These are phyloP conservation scores for Menidia beryllina DNA, from an alignment of 2,113 vertebrate species.

Conservation along the genomic window DNA sequence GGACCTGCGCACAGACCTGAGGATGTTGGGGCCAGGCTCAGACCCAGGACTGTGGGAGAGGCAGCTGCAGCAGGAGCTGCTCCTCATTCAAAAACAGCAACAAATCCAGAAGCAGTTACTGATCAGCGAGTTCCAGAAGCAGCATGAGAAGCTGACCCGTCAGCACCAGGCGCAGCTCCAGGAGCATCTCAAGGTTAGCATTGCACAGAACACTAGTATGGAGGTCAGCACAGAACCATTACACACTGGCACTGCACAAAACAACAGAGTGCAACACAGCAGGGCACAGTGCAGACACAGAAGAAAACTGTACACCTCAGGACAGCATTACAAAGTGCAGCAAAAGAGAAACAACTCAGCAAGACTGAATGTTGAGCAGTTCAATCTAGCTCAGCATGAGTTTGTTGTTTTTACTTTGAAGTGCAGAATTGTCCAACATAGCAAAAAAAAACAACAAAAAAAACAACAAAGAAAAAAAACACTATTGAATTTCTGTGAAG, in stretches of 20 bases:
- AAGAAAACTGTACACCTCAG: conserved; percentile 47
- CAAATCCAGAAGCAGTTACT: conserved; percentile 98
- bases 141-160: conserved; percentile 96
- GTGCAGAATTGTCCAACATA: conserved; percentile 33
- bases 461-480: conserved; percentile 41
- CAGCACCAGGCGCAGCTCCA: conserved; percentile 98
- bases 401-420: conserved; percentile 22
- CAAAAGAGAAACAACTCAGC: conserved; percentile 56
- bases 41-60: conserved; percentile 92
- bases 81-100: conserved; percentile 98
- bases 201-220: conserved; percentile 11
- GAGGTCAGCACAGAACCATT: conserved; percentile 25
- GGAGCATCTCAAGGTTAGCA: conserved; percentile 96
- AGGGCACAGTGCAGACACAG: conserved; percentile 44
- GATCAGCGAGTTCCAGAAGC: conserved; percentile 98
- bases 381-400: conserved; percentile 47
- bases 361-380: conserved; percentile 34
- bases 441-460: conserved; percentile 15
- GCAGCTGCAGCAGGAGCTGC: conserved; percentile 95
- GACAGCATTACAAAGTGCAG: conserved; percentile 33
- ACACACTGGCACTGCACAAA: conserved; percentile 8
- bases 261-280: conserved; percentile 43
- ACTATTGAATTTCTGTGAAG: conserved; percentile 32
- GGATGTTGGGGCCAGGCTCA: conserved; percentile 92
- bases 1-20: conserved; percentile 93